Evolutionary conservation across 2,888 invertebrate genomes (phyloP).

Genomic region (Priocnemis perturbator): DNA sequence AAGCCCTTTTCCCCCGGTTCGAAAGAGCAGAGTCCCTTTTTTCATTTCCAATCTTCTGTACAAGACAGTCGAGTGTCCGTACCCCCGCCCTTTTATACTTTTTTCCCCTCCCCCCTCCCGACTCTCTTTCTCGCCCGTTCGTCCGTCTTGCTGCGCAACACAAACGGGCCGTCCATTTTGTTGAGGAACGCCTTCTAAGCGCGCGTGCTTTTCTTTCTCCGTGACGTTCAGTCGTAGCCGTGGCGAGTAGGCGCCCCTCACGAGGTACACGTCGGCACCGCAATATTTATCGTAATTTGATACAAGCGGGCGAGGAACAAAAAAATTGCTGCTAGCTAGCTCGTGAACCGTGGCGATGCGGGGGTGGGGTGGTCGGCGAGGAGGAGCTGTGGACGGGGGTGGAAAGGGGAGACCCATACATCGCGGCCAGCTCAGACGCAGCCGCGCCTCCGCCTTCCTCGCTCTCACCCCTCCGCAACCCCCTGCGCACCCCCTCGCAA

Average conservation of each 20-base stretch:
- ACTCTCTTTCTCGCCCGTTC: not conserved
- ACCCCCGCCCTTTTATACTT: conserved; percentile 5
- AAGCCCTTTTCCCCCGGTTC: not conserved
- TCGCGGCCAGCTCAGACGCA: conserved; percentile 71
- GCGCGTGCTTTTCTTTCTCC: conserved; percentile 44
- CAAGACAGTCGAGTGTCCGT: conserved; percentile 30
- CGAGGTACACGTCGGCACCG: conserved; percentile 64
- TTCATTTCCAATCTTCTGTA: conserved; percentile 14
- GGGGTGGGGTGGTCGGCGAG: conserved; percentile 44
- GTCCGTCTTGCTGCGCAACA: not conserved
- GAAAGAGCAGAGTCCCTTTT: conserved; percentile 8
- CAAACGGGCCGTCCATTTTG: conserved; percentile 44
- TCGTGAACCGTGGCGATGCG: conserved; percentile 38
- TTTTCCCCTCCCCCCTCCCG: not conserved
- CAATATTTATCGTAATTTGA: conserved; percentile 73
- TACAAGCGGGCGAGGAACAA: conserved; percentile 67
- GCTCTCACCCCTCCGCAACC: conserved; percentile 40
- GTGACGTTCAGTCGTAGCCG: conserved; percentile 45
- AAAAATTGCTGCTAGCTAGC: conserved; percentile 64
- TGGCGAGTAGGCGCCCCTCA: conserved; percentile 49
- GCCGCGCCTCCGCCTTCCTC: conserved; percentile 63
- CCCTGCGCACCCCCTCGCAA: conserved; percentile 20
- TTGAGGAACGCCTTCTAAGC: conserved; percentile 45
- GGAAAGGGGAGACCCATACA: conserved; percentile 66
- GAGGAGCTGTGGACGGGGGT: conserved; percentile 39